A percentile compares a stretch with the other conserved stretches of the same genome.
These are phyloP conservation scores for Zophobas atratus DNA, from an alignment of 1,140 invertebrate genomes.

Conservation along the genomic window DNA sequence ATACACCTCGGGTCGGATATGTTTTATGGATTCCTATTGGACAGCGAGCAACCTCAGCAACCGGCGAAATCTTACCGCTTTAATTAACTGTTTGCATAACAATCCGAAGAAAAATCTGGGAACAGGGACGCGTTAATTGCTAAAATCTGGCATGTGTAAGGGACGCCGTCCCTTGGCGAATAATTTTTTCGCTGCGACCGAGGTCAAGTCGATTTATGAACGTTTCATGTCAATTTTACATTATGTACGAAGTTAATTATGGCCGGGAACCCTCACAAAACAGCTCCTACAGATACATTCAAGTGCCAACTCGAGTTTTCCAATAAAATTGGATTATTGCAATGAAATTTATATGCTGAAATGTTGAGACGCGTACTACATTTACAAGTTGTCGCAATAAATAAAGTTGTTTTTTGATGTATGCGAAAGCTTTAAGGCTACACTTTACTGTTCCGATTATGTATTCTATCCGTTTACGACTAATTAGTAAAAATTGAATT, in stretches of 20 bases:
- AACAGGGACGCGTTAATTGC: conserved; percentile 12
- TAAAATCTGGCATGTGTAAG: background rate
- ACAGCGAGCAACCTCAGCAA: background rate
- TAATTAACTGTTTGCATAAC: conserved; percentile 39
- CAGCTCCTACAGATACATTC: background rate
- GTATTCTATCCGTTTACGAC: conserved; percentile 10
- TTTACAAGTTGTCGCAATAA: conserved; percentile 9
- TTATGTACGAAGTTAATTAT: conserved; percentile 16
- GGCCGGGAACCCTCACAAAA: background rate
- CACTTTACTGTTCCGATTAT: conserved; percentile 1
- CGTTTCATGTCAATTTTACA: conserved; percentile 21
- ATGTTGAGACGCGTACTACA: conserved; percentile 15
- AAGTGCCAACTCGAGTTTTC: conserved; percentile 8
- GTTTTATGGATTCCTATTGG: conserved; percentile 32
- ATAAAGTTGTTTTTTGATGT: conserved; percentile 17
- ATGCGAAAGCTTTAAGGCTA: background rate
- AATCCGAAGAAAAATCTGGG: conserved; percentile 17
- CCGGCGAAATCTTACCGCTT: background rate
- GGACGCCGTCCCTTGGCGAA: background rate
- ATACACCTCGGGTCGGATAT: conserved; percentile 22
- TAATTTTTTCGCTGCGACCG: conserved; percentile 12
- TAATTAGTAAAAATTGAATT: conserved; percentile 1
- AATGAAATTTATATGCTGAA: conserved; percentile 9
- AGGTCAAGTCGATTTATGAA: background rate
- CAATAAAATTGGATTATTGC: conserved; percentile 34